Evolutionary conservation across 2,888 invertebrate species (phyloP).

Genomic region (Chelonus formosanus): DNA sequence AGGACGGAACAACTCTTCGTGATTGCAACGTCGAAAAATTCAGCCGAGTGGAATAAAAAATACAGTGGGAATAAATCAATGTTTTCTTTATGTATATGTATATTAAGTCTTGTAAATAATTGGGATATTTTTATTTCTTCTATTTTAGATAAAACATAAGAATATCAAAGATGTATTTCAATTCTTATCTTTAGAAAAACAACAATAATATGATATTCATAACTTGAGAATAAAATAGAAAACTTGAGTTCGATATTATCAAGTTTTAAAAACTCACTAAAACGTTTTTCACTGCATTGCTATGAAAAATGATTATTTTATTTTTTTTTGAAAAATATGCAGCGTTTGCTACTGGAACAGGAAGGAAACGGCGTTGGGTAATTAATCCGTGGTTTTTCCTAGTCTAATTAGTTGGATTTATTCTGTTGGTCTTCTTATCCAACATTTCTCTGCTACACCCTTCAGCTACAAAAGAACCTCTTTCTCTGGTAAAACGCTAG

Average conservation of each 20-base stretch:
- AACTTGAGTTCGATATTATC: too few species aligned
- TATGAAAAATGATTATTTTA: background rate
- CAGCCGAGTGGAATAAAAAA: conserved; percentile 7
- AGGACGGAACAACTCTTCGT: conserved; percentile 27
- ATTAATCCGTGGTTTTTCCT: conserved; percentile 65
- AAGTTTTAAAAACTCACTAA: too few species aligned
- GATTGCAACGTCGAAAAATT: conserved; percentile 14
- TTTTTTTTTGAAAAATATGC: conserved; percentile 3
- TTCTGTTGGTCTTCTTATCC: conserved; percentile 62
- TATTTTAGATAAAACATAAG: too few species aligned
- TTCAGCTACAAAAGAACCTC: conserved; percentile 27
- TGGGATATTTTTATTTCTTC: too few species aligned
- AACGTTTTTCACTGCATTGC: too few species aligned
- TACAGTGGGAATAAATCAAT: conserved; percentile 2
- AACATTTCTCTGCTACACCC: conserved; percentile 38
- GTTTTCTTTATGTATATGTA: too few species aligned
- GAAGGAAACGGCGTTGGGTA: conserved; percentile 56
- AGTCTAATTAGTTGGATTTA: conserved; percentile 65
- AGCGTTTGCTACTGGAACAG: conserved; percentile 14
- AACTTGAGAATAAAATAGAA: too few species aligned
- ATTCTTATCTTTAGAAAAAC: too few species aligned
- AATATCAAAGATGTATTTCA: too few species aligned
- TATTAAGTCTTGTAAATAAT: too few species aligned
- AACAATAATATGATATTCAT: too few species aligned
- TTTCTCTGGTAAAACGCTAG: conserved; percentile 39